Base-by-base conservation (phyloP, 2,888 invertebrate species). In the Antheraea yamamai region DNA sequence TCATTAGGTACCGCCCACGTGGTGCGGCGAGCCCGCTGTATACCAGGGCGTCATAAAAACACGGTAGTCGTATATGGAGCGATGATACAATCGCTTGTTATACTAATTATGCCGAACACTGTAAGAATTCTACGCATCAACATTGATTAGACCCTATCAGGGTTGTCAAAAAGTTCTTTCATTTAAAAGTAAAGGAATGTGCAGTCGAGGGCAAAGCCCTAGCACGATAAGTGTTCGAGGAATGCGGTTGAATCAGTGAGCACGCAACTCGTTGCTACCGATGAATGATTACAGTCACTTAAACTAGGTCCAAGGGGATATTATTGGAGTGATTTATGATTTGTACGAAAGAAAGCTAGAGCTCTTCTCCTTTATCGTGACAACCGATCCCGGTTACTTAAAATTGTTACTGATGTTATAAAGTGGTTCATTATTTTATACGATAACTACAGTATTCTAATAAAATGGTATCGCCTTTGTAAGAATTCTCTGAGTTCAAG, bases 31-130 rank as follows among this genome's bases (percentile, higher is more conserved):
- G 70, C 58, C 39, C 35, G 35, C 26, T 47, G 58, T 18, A 52
- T 73, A 70, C 75, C 73, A 75, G 75, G 75, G 58, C 70, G 39
- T 55, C 70, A 73, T 75, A 73, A 75, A 75, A 70, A 75, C 75
- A 58, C 23, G 52, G 58, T 26, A 47, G 39, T 75, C 74, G 68
- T 64, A 74, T 78, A 78, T 70, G 78, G 78, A 47, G 66, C 79
- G 79, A 77, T 79, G 80, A 78, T 78, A 80, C 80, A 81, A 80
- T 75, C n/a, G 55, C 39, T 58, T 71, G 71, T 71, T 58, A 52
- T 58, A 74, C 74, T 74, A 74, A 74, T 74, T 74, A 71, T 61
- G 58, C 70, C 39, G 12, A 70, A 39, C n/a, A 70, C 70, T 70
- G 39, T 39, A 70, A 70, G 10, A 70, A 39, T 70, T 66, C 30